A percentile compares a stretch with the other conserved stretches of the same genome.
phyloP scores from a whole-genome alignment of 2,113 vertebrate species.

The Pedetes capensis region DNA sequence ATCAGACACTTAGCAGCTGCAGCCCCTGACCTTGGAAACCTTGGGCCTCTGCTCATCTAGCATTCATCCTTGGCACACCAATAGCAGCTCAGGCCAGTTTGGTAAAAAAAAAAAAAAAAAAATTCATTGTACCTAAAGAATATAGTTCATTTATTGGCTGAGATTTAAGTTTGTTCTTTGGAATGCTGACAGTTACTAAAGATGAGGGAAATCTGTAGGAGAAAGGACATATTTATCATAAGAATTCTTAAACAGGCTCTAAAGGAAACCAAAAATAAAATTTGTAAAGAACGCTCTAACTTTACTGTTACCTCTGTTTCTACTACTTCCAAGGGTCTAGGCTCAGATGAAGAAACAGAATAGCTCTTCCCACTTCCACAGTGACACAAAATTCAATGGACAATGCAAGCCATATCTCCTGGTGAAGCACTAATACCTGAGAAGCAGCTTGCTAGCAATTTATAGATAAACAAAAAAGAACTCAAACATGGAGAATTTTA shows the following conservation, averaged over 20 bases:
- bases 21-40: not conserved
- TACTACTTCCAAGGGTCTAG: not conserved
- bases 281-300: not conserved
- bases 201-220: not conserved
- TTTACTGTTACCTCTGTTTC: not conserved
- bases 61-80: not conserved
- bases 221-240: not conserved
- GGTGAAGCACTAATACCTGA: not conserved
- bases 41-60: not conserved
- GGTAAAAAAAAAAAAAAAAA: not conserved
- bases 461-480: not conserved
- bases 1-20: accelerated
- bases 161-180: not conserved
- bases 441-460: not conserved
- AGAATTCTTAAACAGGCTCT: not conserved
- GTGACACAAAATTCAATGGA: not conserved
- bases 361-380: not conserved
- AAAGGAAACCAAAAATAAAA: not conserved
- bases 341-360: not conserved
- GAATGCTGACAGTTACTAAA: not conserved
- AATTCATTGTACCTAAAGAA: not conserved
- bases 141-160: not conserved
- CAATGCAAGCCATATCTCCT: not conserved
- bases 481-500: not conserved
- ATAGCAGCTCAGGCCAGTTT: not conserved